These are phyloP conservation scores for Bufotes viridis DNA, from an alignment of 2,797 vertebrate genomes.

Conservation along the genomic window DNA sequence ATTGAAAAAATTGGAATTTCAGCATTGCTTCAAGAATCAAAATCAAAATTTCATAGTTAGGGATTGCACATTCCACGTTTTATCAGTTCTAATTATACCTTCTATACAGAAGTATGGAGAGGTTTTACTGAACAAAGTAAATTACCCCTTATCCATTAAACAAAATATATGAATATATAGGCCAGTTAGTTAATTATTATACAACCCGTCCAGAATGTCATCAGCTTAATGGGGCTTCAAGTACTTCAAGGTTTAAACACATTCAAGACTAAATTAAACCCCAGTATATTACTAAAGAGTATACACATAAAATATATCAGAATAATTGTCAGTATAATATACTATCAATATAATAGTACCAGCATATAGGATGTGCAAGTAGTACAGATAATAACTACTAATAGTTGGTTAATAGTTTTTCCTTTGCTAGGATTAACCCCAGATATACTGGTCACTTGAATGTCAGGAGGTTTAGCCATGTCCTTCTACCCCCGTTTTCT, in stretches of 20 bases:
- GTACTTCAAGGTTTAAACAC: not conserved
- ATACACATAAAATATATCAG: not conserved
- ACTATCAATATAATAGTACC: no score
- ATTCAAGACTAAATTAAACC: not conserved
- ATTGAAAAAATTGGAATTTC: not conserved
- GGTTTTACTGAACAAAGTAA: not conserved
- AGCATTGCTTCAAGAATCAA: not conserved
- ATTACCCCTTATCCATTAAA: not conserved
- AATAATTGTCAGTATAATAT: not conserved
- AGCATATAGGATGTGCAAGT: not conserved
- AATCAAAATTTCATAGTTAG: not conserved
- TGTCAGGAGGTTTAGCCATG: slow-evolving; percentile 24
- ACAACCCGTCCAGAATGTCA: not conserved
- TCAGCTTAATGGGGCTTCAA: not conserved
- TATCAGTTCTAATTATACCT: not conserved
- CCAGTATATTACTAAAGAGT: not conserved
- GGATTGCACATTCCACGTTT: not conserved
- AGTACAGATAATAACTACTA: not conserved
- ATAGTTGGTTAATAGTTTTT: slow-evolving; percentile 1
- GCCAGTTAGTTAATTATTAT: not conserved
- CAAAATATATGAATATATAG: not conserved
- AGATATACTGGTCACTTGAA: slow-evolving; percentile 40
- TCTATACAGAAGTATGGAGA: not conserved
- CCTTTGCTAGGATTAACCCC: slow-evolving; percentile 25
- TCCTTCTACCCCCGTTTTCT: slow-evolving; percentile 36